A percentile compares a stretch with the other conserved stretches of the same genome.
Evolutionary conservation across 2,888 invertebrate genomes (phyloP).

Genomic region (Diploptera punctata): DNA sequence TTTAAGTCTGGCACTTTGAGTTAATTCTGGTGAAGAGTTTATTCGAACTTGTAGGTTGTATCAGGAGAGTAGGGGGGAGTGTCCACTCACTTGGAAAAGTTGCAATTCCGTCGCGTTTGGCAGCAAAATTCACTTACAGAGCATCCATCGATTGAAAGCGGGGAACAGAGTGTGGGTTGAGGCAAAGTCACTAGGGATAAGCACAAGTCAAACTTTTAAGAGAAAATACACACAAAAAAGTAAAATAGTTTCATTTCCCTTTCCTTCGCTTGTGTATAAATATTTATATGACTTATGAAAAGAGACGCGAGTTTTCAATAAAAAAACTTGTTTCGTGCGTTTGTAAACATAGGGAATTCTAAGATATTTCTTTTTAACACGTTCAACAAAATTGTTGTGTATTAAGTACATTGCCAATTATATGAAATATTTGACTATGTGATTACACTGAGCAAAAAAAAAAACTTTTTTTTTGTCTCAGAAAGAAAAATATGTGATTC

Average conservation of each 20-base stretch:
- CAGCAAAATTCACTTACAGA: conserved; percentile 14
- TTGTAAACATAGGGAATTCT: too few species aligned
- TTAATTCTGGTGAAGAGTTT: background rate
- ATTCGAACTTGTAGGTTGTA: too few species aligned
- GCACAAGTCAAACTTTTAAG: background rate
- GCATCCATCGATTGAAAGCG: background rate
- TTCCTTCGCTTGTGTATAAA: background rate
- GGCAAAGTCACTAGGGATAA: conserved; percentile 1
- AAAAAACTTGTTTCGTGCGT: too few species aligned
- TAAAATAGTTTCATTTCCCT: background rate
- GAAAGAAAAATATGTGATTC: too few species aligned
- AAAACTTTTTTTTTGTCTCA: too few species aligned
- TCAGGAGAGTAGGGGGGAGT: background rate
- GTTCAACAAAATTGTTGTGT: too few species aligned
- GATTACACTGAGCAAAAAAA: too few species aligned
- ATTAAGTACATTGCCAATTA: too few species aligned
- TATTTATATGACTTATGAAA: too few species aligned
- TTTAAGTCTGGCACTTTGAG: background rate
- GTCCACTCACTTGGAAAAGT: background rate
- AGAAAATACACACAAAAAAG: background rate
- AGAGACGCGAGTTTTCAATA: too few species aligned
- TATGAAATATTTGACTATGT: too few species aligned
- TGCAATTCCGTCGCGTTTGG: background rate
- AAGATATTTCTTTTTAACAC: too few species aligned
- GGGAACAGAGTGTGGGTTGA: background rate